Evolutionary conservation across 2,797 vertebrate genomes (phyloP), one percentile per base, ranked within the genome.

Genomic region (Loriculus beryllinus): DNA sequence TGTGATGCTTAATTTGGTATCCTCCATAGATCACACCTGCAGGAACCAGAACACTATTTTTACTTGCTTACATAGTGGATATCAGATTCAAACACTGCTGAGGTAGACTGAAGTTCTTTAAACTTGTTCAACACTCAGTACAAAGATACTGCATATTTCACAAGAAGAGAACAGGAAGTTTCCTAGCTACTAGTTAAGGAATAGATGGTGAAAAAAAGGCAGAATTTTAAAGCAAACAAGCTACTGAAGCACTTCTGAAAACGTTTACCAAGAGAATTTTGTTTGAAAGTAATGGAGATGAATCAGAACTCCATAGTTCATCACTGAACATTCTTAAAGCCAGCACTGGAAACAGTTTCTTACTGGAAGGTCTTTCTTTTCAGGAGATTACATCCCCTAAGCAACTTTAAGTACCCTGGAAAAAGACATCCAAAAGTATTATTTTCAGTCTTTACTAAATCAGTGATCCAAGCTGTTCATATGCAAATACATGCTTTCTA

Each of bases 311-410:
- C 81, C n/a, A 6, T 4, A 54, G 51, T 52, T 93, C 35, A 20
- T 52, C 68, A 87, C 35, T 7, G 1, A 93, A 83, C 43, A 29
- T 47, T 91, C 62, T 68, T 68, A 82, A 93, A 88, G 49, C 71
- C 78, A 84, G 79, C 83, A 95, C 20, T n/a, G 31, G 20, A n/a
- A 54, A n/a, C 52, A n/a, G 52, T n/a, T 54, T n/a, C 52, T n/a
- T 54, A 83, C 64, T 81, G 42, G 37, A 70, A 91, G 39, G 60
- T 48, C 56, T 81, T 72, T 56, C 92, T 83, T 86, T 67, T 49
- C 60, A 82, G 63, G 81, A 86, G 72, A 69, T 91, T 67, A 92
- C 54, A 63, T 59, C 56, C 62, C 78, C 82, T 92, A 88, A 91
- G 65, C 70, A 90, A 84, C 63, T 82, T 52, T 42, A 77, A 79